A percentile compares a stretch with the other conserved stretches of the same genome.
Evolutionary conservation across 2,113 vertebrate species (phyloP).

Genomic region (Gasterosteus nipponicus): DNA sequence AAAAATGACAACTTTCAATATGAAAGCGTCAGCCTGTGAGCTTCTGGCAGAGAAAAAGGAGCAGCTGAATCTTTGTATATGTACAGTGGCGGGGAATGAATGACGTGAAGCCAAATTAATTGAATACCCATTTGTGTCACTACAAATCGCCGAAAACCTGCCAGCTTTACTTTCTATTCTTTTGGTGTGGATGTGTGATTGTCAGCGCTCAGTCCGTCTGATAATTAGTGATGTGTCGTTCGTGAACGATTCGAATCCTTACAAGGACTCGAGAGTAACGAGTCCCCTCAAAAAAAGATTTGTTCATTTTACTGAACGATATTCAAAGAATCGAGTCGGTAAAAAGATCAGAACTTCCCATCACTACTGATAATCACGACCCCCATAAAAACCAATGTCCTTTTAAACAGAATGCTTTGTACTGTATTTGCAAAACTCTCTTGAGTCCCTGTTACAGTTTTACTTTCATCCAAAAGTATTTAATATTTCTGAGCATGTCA

Average conservation of each 20-base stretch:
- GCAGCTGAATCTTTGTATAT: slow-evolving; percentile 23
- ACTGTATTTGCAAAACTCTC: slow-evolving; percentile 13
- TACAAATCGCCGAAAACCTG: slow-evolving; percentile 2
- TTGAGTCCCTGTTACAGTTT: slow-evolving; percentile 14
- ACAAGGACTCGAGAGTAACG: no score
- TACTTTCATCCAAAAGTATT: slow-evolving; percentile 48
- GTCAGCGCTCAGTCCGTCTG: slow-evolving; percentile 11
- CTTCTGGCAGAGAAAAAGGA: slow-evolving; percentile 10
- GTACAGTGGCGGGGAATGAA: slow-evolving; percentile 13
- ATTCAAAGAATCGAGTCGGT: no score
- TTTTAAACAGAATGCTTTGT: slow-evolving; percentile 1
- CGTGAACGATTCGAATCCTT: no score
- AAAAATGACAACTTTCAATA: slow-evolving; percentile 6
- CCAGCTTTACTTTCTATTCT: slow-evolving; percentile 20
- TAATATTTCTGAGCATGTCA: slow-evolving; percentile 38
- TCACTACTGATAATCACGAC: slow-evolving; percentile 2
- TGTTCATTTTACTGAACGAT: no score
- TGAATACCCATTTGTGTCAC: slow-evolving; percentile 9
- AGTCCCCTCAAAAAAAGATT: no score
- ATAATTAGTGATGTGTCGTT: background rate
- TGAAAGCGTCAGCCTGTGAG: slow-evolving; percentile 25
- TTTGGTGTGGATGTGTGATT: slow-evolving; percentile 8
- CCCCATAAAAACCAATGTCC: slow-evolving; percentile 22
- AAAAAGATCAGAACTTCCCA: no score
- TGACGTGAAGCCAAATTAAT: slow-evolving; percentile 29